These are phyloP conservation scores for Didymodactylos carnosus DNA, from an alignment of 2,888 invertebrate genomes.

Conservation along the genomic window DNA sequence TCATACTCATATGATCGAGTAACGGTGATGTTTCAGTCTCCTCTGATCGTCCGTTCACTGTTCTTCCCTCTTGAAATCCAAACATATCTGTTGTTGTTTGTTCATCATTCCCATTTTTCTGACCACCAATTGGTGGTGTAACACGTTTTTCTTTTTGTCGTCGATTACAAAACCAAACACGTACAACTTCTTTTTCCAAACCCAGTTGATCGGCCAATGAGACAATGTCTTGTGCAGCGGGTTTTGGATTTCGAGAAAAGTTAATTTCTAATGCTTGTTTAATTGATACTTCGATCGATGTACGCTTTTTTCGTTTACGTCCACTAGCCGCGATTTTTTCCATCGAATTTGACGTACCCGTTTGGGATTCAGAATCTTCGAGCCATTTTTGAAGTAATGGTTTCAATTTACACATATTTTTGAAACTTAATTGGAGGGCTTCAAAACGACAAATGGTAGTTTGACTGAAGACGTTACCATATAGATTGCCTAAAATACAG, in stretches of 20 bases:
- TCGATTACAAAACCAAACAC: conserved; percentile 98
- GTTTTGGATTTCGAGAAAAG: conserved; percentile 97
- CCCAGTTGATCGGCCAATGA: conserved; percentile 80
- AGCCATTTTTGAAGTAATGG: conserved; percentile 95
- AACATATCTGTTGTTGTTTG: no score
- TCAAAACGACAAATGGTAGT: conserved; percentile 99
- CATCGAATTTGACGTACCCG: conserved; percentile 75
- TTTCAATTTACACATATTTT: conserved; percentile 99
- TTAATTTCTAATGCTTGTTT: conserved; percentile 84
- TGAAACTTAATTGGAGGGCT: conserved; percentile 92
- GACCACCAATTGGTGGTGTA: conserved; percentile 44
- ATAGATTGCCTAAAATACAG: conserved; percentile 94
- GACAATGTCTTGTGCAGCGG: conserved; percentile 92
- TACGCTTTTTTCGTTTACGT: conserved; percentile 93
- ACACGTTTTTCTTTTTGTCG: conserved; percentile 66
- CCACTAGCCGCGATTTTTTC: conserved; percentile 77
- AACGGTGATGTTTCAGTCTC: no score
- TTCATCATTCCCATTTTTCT: no score
- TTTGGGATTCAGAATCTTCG: conserved; percentile 93
- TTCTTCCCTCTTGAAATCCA: no score
- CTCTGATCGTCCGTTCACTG: no score
- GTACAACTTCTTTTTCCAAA: conserved; percentile 93
- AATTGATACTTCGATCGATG: conserved; percentile 90
- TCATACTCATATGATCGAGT: no score
- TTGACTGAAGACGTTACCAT: conserved; percentile 98